These are phyloP conservation scores for Cotesia vestalis DNA, from an alignment of 1,140 invertebrate species.

Conservation along the genomic window DNA sequence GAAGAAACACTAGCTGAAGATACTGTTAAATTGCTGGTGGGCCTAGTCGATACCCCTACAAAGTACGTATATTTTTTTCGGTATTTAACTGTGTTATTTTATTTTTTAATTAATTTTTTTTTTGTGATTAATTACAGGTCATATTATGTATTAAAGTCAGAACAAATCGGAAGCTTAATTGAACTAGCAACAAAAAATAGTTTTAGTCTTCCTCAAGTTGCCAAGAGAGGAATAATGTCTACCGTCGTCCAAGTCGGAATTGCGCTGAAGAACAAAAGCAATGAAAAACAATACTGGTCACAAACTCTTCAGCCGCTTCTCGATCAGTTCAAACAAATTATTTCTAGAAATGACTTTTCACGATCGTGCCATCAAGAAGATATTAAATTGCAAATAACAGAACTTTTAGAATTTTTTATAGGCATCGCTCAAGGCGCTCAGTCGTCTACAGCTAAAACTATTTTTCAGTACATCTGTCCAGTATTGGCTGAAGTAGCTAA, in stretches of 20 bases:
- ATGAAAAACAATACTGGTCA: conserved; percentile 64
- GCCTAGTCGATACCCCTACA: conserved; percentile 68
- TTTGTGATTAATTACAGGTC: conserved; percentile 44
- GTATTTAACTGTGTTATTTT: conserved; percentile 2
- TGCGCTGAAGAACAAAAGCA: conserved; percentile 56
- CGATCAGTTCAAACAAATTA: conserved; percentile 69
- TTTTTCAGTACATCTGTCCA: conserved; percentile 74
- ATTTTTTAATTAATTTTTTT: conserved; percentile 4
- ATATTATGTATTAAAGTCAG: conserved; percentile 50
- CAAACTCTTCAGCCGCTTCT: conserved; percentile 72
- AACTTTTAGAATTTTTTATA: conserved; percentile 74
- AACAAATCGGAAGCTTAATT: conserved; percentile 56
- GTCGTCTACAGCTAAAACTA: conserved; percentile 68
- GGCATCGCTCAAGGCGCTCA: conserved; percentile 72
- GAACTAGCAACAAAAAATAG: conserved; percentile 63
- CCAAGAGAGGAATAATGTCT: conserved; percentile 67
- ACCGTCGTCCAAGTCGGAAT: conserved; percentile 66
- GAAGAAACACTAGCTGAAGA: conserved; percentile 71
- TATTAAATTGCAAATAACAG: conserved; percentile 70
- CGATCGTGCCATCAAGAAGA: conserved; percentile 69
- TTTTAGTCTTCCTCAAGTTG: conserved; percentile 62
- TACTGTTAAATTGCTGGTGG: conserved; percentile 69
- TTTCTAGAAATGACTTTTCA: conserved; percentile 69
- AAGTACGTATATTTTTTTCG: conserved; percentile 64
- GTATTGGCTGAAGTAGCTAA: conserved; percentile 74